Percentiles rank a stretch among this genome's conserved stretches.
phyloP scores from a whole-genome alignment of 1,140 invertebrate species.

The Gryon sp. region DNA sequence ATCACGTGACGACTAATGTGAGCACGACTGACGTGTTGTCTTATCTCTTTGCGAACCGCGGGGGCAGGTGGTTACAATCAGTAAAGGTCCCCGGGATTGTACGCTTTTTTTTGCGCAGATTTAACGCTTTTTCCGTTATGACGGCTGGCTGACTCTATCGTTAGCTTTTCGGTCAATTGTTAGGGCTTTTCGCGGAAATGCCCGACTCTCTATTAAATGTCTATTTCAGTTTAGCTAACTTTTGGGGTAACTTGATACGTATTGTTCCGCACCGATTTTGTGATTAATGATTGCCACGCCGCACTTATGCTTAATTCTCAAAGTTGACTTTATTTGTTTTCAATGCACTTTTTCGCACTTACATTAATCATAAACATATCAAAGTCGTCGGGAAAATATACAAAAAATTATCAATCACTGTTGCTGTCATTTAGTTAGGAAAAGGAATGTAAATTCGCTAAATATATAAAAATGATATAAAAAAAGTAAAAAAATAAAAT shows the following conservation, averaged over 20 bases:
- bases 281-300: slow-evolving; percentile 44
- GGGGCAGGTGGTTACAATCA: slow-evolving; percentile 74
- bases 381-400: too few relatives aligned
- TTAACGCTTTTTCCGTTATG: too few relatives aligned
- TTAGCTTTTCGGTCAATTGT: slow-evolving; percentile 18
- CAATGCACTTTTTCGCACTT: slow-evolving; percentile 18
- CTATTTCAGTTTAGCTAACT: slow-evolving; percentile 15
- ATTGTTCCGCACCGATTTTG: slow-evolving; percentile 13
- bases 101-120: slow-evolving; percentile 55
- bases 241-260: slow-evolving; percentile 22
- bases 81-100: slow-evolving; percentile 5
- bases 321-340: slow-evolving; percentile 43
- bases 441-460: too few relatives aligned
- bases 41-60: slow-evolving; percentile 72
- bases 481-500: too few relatives aligned
- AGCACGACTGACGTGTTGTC: slow-evolving; percentile 71
- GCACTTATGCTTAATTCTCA: slow-evolving; percentile 44
- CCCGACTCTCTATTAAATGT: slow-evolving; percentile 39
- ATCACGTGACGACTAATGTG: slow-evolving; percentile 79
- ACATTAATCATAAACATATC: too few relatives aligned
- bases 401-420: too few relatives aligned
- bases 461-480: too few relatives aligned
- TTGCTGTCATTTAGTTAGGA: too few relatives aligned
- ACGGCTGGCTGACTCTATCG: slow-evolving; percentile 18
- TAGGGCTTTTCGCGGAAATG: slow-evolving; percentile 16